Conservation (phyloP, 2,113 vertebrate species). For the Myrmecobius fasciatus region DNA sequence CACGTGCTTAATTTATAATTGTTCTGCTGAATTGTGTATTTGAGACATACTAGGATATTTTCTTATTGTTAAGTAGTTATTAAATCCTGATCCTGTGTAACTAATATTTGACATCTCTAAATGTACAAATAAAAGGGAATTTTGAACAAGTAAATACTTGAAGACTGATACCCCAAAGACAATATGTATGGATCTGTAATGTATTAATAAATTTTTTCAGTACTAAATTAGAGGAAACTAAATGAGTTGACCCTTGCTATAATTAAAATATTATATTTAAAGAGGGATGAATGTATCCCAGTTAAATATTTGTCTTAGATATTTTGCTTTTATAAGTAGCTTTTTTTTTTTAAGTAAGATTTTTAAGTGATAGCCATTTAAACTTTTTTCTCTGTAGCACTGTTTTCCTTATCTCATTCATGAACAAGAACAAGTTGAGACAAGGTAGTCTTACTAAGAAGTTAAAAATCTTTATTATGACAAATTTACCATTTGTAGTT, state of each 20-base stretch:
- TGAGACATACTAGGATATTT: slow-evolving; percentile 20
- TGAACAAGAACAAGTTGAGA: slow-evolving; percentile 18
- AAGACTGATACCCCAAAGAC: slow-evolving; percentile 37
- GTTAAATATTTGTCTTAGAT: slow-evolving; percentile 48
- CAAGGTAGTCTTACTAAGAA: not conserved
- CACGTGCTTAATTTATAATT: slow-evolving; percentile 43
- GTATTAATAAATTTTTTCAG: slow-evolving; percentile 50
- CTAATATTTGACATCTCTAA: slow-evolving; percentile 42
- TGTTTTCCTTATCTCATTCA: slow-evolving; percentile 12
- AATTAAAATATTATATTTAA: slow-evolving; percentile 27
- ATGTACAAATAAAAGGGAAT: slow-evolving; percentile 71
- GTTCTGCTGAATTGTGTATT: slow-evolving; percentile 43
- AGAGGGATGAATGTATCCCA: slow-evolving; percentile 24
- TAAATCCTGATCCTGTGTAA: slow-evolving; percentile 51
- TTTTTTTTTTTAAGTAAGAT: slow-evolving; percentile 4
- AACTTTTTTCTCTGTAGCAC: slow-evolving; percentile 37
- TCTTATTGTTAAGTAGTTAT: slow-evolving; percentile 33
- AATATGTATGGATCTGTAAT: slow-evolving; percentile 32
- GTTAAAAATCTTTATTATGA: slow-evolving; percentile 34
- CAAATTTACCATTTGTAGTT: not conserved
- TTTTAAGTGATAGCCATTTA: slow-evolving; percentile 53
- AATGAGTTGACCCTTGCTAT: slow-evolving; percentile 34
- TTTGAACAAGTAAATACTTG: slow-evolving; percentile 56
- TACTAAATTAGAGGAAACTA: slow-evolving; percentile 35
- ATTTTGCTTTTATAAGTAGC: slow-evolving; percentile 41